Conservation (phyloP, 1,140 invertebrate genomes). For the Bombus terrestris region DNA sequence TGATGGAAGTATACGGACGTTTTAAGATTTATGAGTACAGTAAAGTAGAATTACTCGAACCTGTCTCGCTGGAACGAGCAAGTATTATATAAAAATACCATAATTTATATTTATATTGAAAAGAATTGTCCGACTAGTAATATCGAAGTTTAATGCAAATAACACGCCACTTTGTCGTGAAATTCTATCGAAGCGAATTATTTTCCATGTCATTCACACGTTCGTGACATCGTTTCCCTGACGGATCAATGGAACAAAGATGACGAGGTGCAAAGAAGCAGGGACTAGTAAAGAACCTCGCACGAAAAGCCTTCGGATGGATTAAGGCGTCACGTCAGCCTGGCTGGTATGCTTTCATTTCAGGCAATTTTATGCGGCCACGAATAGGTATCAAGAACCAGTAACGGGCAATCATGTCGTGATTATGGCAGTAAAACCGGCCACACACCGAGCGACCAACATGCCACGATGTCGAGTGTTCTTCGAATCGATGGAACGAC, state of each 20-base stretch:
- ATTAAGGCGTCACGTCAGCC: conserved; percentile 25
- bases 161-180: not conserved
- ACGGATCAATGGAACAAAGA: not conserved
- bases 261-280: not conserved
- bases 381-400: conserved; percentile 18
- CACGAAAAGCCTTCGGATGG: not conserved
- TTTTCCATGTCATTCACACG: not conserved
- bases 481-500: conserved; percentile 7
- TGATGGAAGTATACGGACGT: not conserved
- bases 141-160: not conserved
- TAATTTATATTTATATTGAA: not conserved
- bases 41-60: too few relatives aligned
- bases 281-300: not conserved
- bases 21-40: not conserved
- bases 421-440: conserved; percentile 23
- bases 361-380: conserved; percentile 26
- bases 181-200: not conserved
- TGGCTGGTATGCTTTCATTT: conserved; percentile 9
- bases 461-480: not conserved
- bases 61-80: not conserved
- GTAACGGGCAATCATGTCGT: conserved; percentile 21
- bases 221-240: not conserved
- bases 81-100: not conserved
- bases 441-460: not conserved
- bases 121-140: not conserved